Conservation (phyloP, 1,140 invertebrate genomes). For the Oncopeltus fasciatus region DNA sequence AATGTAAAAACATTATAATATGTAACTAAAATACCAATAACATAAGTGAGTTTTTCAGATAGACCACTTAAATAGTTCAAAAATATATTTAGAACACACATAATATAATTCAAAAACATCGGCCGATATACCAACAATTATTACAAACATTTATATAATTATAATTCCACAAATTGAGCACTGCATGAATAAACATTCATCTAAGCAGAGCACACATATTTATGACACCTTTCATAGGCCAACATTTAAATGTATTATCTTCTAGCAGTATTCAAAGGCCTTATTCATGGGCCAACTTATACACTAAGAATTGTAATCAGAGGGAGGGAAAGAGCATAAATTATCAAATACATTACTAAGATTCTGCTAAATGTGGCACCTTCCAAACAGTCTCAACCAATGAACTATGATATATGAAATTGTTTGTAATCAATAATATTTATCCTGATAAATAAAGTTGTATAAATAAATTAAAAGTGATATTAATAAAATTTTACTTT, state of each 20-base stretch:
- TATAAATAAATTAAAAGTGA: too few species aligned
- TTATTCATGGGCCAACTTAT: neutral
- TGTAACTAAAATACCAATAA: neutral
- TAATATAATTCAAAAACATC: neutral
- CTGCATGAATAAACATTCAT: neutral
- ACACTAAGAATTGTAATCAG: neutral
- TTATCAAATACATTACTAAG: too few species aligned
- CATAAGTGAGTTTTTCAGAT: neutral
- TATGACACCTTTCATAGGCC: neutral
- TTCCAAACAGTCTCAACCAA: neutral
- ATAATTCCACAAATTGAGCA: neutral
- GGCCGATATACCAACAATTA: neutral
- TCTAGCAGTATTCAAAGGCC: conserved; percentile 2
- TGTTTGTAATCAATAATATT: too few species aligned
- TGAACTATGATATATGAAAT: too few species aligned
- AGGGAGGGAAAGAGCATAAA: neutral
- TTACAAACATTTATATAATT: neutral
- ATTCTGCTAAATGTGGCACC: too few species aligned
- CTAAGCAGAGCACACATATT: neutral
- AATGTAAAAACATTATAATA: neutral
- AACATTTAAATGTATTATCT: neutral
- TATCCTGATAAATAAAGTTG: too few species aligned
- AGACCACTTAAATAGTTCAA: neutral
- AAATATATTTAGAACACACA: neutral
- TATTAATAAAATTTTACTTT: too few species aligned